Base-by-base conservation (phyloP, 2,888 invertebrate genomes). In the Epistrophella euchroma region DNA sequence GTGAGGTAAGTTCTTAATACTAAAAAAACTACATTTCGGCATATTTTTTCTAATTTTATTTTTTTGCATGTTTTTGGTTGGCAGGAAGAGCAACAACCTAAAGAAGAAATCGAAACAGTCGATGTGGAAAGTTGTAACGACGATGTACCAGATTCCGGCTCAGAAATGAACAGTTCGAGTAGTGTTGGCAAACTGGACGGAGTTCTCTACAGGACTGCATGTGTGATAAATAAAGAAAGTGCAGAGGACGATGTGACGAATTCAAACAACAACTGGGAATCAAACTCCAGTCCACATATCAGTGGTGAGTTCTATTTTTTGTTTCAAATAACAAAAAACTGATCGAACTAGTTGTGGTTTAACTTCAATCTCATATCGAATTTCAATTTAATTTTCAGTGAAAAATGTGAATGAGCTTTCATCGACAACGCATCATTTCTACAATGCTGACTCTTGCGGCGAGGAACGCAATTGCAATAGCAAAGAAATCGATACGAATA, bases 81-180 rank as follows among this genome's bases (percentile, higher is more conserved):
- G 1, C 32, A 32, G 90, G 91, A 91, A 66, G 91, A 90, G 50
- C 75, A 81, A 73, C 90, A 91, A 52, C 85, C 90, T 68, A 92
- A 91, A 79, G 95, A 95, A 19, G 95, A 95, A 91, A 95, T 95
- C 88, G 95, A 95, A 91, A 94, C 95, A 0, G 95, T 95, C 9
- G 95, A 95, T 88, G 95, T 95, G 19, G 95, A 95, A 90, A 95
- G 94, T 79, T 92, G 92, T 88, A 92, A 91, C 62, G 92, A 92
- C 79, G 92, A 92, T 80, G 90, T 92, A 56, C 92, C 92, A 74
- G 92, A 92, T 88, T 92, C 92, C 9, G 91, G 92, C 9, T 92
- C 92, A 2, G 92, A 92, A 74, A 81, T 91, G 52, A 88, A 88
- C 76, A 89, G 89, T 78, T 89, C 89, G 87, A 91, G 90, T 71